These are phyloP conservation scores for Lycocerus yunnanus DNA, from an alignment of 2,888 invertebrate species.

Conservation along the genomic window DNA sequence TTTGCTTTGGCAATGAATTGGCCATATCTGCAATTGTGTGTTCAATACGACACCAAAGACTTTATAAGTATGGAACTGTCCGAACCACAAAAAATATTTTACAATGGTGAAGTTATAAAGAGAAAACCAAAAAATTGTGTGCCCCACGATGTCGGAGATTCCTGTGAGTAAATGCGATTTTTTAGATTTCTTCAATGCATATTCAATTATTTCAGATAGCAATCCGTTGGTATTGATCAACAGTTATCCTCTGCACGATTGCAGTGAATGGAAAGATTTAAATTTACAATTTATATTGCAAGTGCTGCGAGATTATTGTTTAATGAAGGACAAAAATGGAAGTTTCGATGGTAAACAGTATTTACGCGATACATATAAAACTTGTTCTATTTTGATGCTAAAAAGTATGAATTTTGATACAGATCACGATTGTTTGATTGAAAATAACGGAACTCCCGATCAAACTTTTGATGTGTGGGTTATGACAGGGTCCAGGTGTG, in stretches of 20 bases:
- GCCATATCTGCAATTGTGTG: conserved; percentile 83
- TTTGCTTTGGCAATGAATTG: conserved; percentile 87
- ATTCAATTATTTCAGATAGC: conserved; percentile 63
- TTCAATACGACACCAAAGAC: conserved; percentile 82
- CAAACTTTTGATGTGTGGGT: conserved; percentile 94
- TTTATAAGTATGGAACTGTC: conserved; percentile 66
- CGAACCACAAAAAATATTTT: conserved; percentile 66
- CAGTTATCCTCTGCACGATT: conserved; percentile 89
- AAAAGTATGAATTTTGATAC: conserved; percentile 71
- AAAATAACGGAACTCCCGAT: conserved; percentile 86
- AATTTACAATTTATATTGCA: conserved; percentile 91
- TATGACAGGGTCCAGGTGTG: conserved; percentile 86
- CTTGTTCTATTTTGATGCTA: conserved; percentile 67
- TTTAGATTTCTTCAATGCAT: background rate
- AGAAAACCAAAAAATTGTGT: conserved; percentile 80
- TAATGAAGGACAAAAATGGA: conserved; percentile 58
- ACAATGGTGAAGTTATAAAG: conserved; percentile 72
- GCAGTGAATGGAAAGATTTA: conserved; percentile 91
- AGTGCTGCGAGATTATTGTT: conserved; percentile 80
- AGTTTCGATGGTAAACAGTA: conserved; percentile 55
- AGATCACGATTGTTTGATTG: conserved; percentile 89
- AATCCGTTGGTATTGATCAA: conserved; percentile 83
- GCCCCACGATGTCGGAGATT: conserved; percentile 94
- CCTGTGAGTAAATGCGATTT: conserved; percentile 61
- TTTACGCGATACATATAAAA: conserved; percentile 67